These are phyloP conservation scores for Chromoteleia sp. DNA, from an alignment of 2,888 invertebrate species.

Conservation along the genomic window DNA sequence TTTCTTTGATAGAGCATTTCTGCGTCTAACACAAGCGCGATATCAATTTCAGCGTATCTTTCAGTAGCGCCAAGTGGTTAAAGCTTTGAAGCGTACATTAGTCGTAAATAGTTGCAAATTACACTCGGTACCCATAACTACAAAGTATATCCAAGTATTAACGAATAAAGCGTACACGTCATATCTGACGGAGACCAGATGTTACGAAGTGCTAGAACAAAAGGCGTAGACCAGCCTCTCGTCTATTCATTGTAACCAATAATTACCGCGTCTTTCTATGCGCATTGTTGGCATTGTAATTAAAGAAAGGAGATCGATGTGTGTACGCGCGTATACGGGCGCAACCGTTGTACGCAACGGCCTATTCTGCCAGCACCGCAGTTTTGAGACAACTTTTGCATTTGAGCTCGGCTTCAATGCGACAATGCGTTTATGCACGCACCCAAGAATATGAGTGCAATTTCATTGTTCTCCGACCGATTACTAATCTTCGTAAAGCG, in stretches of 20 bases:
- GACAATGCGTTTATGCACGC: slow-evolving; percentile 53
- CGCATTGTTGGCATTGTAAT: slow-evolving; percentile 78
- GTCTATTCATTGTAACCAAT: slow-evolving; percentile 79
- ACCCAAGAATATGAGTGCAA: slow-evolving; percentile 57
- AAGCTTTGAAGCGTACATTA: slow-evolving; percentile 49
- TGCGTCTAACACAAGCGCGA: slow-evolving; percentile 5
- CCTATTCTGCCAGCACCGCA: slow-evolving; percentile 32
- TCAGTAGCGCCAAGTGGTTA: slow-evolving; percentile 51
- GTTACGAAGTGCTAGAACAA: slow-evolving; percentile 79
- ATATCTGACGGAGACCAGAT: slow-evolving; percentile 78
- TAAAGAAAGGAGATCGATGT: slow-evolving; percentile 78
- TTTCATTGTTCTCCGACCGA: slow-evolving; percentile 59
- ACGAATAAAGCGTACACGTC: slow-evolving; percentile 50
- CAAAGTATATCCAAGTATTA: slow-evolving; percentile 48
- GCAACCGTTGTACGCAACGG: slow-evolving; percentile 55
- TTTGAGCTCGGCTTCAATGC: slow-evolving; percentile 47
- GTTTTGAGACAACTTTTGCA: slow-evolving; percentile 63
- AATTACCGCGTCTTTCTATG: slow-evolving; percentile 79
- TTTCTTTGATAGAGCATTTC: slow-evolving; percentile 16
- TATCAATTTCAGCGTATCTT: slow-evolving; percentile 50
- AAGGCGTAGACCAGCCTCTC: slow-evolving; percentile 68
- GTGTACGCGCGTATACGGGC: slow-evolving; percentile 34
- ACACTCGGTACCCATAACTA: slow-evolving; percentile 8
- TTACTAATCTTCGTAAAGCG: slow-evolving; percentile 50
- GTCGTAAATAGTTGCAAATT: slow-evolving; percentile 47